A percentile compares a stretch with the other conserved stretches of the same genome.
phyloP scores from a whole-genome alignment of 1,140 invertebrate species.

The Diplogasteroides magnus region DNA sequence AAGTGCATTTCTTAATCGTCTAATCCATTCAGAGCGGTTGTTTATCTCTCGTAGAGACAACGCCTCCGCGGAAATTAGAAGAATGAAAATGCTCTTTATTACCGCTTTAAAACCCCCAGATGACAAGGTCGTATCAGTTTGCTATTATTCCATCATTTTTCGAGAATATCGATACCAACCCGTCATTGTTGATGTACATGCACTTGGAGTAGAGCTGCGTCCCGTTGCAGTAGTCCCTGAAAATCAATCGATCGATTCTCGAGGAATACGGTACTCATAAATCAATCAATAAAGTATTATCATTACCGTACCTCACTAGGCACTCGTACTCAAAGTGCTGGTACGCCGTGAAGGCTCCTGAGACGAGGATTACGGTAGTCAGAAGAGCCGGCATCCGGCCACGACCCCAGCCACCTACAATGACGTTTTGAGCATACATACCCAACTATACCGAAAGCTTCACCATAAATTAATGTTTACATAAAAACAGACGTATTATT shows the following conservation, averaged over 20 bases:
- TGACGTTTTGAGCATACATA: too few species aligned
- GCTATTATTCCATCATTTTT: conserved; percentile 4
- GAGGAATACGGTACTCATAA: too few species aligned
- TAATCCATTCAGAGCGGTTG: too few species aligned
- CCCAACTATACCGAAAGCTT: too few species aligned
- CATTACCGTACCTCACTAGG: conserved; percentile 35
- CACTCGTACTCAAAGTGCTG: conserved; percentile 47
- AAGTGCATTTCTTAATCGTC: too few species aligned
- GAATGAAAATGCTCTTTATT: too few species aligned
- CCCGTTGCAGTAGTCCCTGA: conserved; percentile 36
- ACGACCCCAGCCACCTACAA: conserved; percentile 29
- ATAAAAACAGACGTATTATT: too few species aligned
- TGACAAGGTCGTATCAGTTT: neutral
- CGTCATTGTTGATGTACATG: conserved; percentile 40
- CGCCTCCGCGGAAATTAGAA: too few species aligned
- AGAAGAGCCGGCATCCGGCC: conserved; percentile 41
- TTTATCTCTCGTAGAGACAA: too few species aligned
- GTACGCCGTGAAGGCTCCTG: conserved; percentile 38
- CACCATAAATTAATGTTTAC: too few species aligned
- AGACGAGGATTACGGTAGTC: conserved; percentile 27
- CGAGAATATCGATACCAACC: conserved; percentile 4
- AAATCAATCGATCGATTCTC: conserved; percentile 3
- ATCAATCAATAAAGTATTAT: too few species aligned
- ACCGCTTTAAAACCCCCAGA: too few species aligned
- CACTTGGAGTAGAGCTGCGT: conserved; percentile 52